Evolutionary conservation across 2,113 vertebrate genomes (phyloP), one percentile per base, ranked within the genome.

Genomic region (Corydoras sp.): DNA sequence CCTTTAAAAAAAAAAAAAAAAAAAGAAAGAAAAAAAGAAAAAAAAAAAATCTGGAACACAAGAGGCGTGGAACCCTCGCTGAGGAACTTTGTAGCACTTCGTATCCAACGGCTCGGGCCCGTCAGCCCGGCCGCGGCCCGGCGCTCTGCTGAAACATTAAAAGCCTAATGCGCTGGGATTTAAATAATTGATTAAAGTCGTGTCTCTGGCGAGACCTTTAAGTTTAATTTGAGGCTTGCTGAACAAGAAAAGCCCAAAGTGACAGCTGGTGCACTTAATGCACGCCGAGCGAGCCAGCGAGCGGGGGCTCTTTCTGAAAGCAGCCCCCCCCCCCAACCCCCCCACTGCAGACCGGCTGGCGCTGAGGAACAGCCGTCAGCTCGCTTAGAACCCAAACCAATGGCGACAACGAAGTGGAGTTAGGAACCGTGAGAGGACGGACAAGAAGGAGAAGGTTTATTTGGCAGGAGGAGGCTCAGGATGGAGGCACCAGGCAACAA

Each of bases 161-260:
- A 79, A 69, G 73, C 71, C 59, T 78, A 80, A 79, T 74, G 78
- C 58, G 68, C 69, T 68, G 69, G 60, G 73, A 76, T 73, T 77
- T 83, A 70, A 80, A 81, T 83, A 71, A 80, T 79, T 80, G 73
- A 83, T 76, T 73, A 73, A 77, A 76, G 75, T 79, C 72, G 30
- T 76, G 75, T 68, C 75, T 83, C 78, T 76, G 73, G 76, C 68
- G 78, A 79, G 74, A 80, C 69, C 76, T 83, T 79, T 78, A 80
- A 63, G 78, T 75, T 80, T 78, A 68, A 79, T 75, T 77, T 73
- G 67, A 77, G 77, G 72, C 62, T 76, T 69, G 72, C 68, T 13
- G 75, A 66, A 77, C 74, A 73, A 75, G 75, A 55, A 64, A 67
- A 50, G 68, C 63, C 74, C 35, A 43, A 59, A 71, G 76, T 79